Evolutionary conservation across 2,888 invertebrate species (phyloP), one percentile per base, ranked within the genome.

Genomic region (Leptinotarsa rubiginosa): DNA sequence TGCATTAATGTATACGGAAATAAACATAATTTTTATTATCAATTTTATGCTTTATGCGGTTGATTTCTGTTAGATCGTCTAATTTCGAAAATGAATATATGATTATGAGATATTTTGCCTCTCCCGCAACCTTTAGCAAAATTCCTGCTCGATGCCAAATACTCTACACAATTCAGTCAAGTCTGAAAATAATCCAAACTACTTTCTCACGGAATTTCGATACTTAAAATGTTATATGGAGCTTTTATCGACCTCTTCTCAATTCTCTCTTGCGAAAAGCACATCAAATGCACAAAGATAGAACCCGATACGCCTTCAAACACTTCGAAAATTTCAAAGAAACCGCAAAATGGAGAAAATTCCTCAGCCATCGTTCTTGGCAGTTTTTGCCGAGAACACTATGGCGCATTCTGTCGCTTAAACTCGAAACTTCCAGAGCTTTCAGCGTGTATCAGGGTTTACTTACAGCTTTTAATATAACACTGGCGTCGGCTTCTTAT

Each of bases 281-380:
- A 75, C 79, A 74, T 79, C 77, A 79, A 81, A 81, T 81, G 78
- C 79, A 82, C 82, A 83, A 81, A 83, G 83, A 83, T 80, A 81
- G 81, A 81, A 80, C 81, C 75, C 81, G 81, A 82, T 82, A 81
- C 81, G 79, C 80, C 80, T 82, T 84, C 82, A 83, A 81, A 83
- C 81, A 76, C 76, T 79, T 78, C 78, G 78, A 79, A 83, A 83
- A 82, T 86, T 86, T 87, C 87, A 87, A 87, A 87, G 87, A 84
- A 85, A 87, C 87, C 87, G 84, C 87, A 85, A 84, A 83, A 84
- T 85, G 84, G 83, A 78, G 78, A 78, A 78, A 78, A 78, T 78
- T 75, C 78, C 73, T 80, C 67, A 73, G 71, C 74, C 76, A 47
- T 73, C 69, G 47, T 76, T 81, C 80, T 80, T 80, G 76, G 20